Percentiles rank a stretch among this genome's conserved stretches.
Conservation (phyloP, 1,140 invertebrate species). For the Scaptomyza montana region DNA sequence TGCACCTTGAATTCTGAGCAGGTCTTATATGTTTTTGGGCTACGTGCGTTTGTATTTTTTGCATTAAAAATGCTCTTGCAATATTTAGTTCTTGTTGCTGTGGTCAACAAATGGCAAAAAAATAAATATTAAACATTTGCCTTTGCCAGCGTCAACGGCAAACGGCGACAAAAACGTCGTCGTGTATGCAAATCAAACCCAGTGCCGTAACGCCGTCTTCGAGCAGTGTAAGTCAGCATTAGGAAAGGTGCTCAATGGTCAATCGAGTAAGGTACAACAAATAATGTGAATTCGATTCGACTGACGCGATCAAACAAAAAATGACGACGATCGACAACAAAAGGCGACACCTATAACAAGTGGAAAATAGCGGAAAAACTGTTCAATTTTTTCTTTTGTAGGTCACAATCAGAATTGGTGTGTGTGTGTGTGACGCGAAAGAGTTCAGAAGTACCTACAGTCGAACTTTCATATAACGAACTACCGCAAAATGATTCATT, state of each 20-base stretch:
- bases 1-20: slow-evolving; percentile 56
- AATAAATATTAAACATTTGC: slow-evolving; percentile 75
- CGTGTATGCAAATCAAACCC: slow-evolving; percentile 52
- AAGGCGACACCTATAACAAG: slow-evolving; percentile 3
- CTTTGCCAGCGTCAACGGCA: slow-evolving; percentile 21
- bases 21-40: slow-evolving; percentile 37
- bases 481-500: too few species aligned
- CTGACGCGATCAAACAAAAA: background rate
- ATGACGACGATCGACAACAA: background rate
- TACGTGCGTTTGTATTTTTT: slow-evolving; percentile 44
- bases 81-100: slow-evolving; percentile 73
- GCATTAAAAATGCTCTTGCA: slow-evolving; percentile 49
- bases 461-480: too few species aligned
- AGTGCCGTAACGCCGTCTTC: slow-evolving; percentile 14
- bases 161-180: slow-evolving; percentile 30
- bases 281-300: slow-evolving; percentile 25
- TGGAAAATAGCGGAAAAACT: slow-evolving; percentile 25
- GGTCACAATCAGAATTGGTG: slow-evolving; percentile 27
- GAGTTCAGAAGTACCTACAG: background rate
- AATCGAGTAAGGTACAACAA: slow-evolving; percentile 29
- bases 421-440: slow-evolving; percentile 18
- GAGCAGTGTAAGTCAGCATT: slow-evolving; percentile 15
- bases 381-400: slow-evolving; percentile 30
- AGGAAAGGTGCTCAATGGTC: slow-evolving; percentile 52
- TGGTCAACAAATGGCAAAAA: slow-evolving; percentile 77